phyloP scores from a whole-genome alignment of 2,888 invertebrate species.

The Choristoneura rosaceana region DNA sequence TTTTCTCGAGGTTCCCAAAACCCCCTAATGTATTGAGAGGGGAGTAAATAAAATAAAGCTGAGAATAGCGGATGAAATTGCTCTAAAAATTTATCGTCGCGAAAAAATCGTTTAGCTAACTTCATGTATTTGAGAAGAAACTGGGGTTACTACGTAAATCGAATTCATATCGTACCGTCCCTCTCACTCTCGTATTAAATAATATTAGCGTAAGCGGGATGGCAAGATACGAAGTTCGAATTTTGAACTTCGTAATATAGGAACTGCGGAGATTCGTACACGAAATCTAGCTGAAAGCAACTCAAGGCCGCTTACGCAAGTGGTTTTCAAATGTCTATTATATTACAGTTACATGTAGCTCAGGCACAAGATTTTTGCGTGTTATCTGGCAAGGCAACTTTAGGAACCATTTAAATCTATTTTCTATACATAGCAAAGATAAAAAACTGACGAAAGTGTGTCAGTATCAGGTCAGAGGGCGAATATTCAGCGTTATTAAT shows the following conservation, averaged over 20 bases:
- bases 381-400: too few species aligned
- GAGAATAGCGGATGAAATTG: conserved; percentile 61
- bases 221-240: too few species aligned
- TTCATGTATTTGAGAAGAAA: conserved; percentile 4
- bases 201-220: too few species aligned
- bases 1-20: conserved; percentile 64
- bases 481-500: too few species aligned
- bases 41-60: conserved; percentile 60
- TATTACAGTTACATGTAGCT: background rate
- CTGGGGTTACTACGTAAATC: too few species aligned
- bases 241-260: background rate
- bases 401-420: too few species aligned
- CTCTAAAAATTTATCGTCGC: conserved; percentile 61
- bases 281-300: conserved; percentile 1
- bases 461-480: too few species aligned
- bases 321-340: conserved; percentile 6
- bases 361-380: too few species aligned
- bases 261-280: background rate
- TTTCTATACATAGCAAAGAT: too few species aligned
- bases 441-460: too few species aligned
- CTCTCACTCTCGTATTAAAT: too few species aligned
- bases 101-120: conserved; percentile 43
- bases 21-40: conserved; percentile 66
- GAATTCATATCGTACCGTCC: too few species aligned
- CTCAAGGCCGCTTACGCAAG: conserved; percentile 9